Percentiles rank a stretch among this genome's conserved stretches.
Conservation (phyloP, 2,888 invertebrate genomes). For the Melanargia galathea region DNA sequence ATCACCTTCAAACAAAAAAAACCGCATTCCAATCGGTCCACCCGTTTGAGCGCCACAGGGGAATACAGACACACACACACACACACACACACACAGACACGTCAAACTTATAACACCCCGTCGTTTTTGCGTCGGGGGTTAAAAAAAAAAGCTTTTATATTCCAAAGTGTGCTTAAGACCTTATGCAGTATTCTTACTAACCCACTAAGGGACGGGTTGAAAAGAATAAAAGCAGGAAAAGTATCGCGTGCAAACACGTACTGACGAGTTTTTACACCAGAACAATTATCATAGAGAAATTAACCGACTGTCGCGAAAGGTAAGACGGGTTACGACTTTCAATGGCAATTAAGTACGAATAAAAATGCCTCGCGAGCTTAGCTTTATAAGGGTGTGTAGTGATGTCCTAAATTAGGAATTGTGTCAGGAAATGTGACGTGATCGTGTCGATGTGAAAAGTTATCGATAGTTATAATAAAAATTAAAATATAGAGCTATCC, state of each 20-base stretch:
- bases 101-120: no score
- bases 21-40: no score
- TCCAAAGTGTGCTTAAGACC: background rate
- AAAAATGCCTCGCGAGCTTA: conserved; percentile 45
- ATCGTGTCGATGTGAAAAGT: background rate
- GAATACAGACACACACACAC: no score
- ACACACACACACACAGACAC: no score
- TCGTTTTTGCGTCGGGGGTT: no score
- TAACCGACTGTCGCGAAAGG: conserved; percentile 28
- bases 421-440: conserved; percentile 38
- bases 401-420: conserved; percentile 36
- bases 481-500: background rate
- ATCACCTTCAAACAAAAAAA: no score
- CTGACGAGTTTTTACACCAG: conserved; percentile 27
- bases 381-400: conserved; percentile 37
- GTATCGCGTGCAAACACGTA: conserved; percentile 19
- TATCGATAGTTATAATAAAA: conserved; percentile 9
- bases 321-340: conserved; percentile 44
- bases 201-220: conserved; percentile 5
- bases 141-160: no score
- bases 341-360: conserved; percentile 52
- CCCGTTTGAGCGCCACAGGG: no score
- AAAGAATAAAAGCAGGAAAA: conserved; percentile 24
- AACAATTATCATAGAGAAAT: conserved; percentile 39
- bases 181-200: background rate